phyloP scores from a whole-genome alignment of 2,888 invertebrate genomes.

The Mythimna ferrago region DNA sequence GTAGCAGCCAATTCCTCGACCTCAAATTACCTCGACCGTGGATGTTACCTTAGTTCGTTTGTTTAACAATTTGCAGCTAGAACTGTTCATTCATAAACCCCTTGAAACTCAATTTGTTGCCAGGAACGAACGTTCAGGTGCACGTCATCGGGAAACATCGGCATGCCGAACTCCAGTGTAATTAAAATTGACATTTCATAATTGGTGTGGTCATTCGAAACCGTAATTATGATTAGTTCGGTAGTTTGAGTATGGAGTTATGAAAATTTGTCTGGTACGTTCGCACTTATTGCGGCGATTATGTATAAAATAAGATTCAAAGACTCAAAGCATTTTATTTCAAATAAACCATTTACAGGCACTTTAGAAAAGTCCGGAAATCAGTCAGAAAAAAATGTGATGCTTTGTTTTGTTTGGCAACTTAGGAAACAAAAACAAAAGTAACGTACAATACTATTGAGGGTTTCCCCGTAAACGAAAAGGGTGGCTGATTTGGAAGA shows the following conservation, averaged over 20 bases:
- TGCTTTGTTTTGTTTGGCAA: too few species aligned
- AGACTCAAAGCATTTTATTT: too few species aligned
- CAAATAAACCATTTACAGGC: too few species aligned
- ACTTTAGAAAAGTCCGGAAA: too few species aligned
- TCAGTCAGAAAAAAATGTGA: too few species aligned
- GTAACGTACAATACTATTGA: too few species aligned
- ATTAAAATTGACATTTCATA: constrained; percentile 51
- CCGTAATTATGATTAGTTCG: constrained; percentile 24
- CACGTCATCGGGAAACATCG: neutral
- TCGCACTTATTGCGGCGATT: neutral
- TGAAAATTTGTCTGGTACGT: neutral
- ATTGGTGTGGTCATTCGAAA: constrained; percentile 22
- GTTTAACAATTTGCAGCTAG: constrained; percentile 1
- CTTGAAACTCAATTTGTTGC: neutral
- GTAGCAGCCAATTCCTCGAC: too few species aligned
- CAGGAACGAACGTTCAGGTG: neutral
- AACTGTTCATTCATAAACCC: neutral
- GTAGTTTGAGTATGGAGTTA: neutral
- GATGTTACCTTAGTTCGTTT: neutral
- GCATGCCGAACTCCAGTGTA: constrained; percentile 11
- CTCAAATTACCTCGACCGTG: too few species aligned
- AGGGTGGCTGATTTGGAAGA: too few species aligned
- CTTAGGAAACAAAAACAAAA: too few species aligned
- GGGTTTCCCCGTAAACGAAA: too few species aligned
- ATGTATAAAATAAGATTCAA: too few species aligned